phyloP scores from a whole-genome alignment of 1,140 invertebrate species.

The Lasioglossum baleicum region DNA sequence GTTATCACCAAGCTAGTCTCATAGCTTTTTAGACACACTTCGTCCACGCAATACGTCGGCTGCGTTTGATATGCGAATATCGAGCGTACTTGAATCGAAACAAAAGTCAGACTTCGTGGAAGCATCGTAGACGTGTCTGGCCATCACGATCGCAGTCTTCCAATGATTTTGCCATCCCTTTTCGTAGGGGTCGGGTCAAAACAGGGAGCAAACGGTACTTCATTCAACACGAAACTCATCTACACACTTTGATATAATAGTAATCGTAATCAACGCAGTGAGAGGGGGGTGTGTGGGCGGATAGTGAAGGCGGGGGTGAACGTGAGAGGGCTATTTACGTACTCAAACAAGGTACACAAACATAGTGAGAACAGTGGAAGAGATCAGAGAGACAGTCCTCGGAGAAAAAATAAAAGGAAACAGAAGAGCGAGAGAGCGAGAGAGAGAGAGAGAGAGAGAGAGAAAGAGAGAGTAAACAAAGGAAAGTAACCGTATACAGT shows the following conservation, averaged over 20 bases:
- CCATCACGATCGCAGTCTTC: conserved; percentile 11
- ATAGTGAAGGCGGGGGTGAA: too few relatives aligned
- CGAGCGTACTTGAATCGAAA: background rate
- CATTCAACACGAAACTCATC: conserved; percentile 77
- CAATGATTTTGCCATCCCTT: conserved; percentile 75
- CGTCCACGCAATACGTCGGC: too few relatives aligned
- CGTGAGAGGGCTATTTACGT: background rate
- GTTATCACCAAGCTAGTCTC: too few relatives aligned
- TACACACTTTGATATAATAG: conserved; percentile 72
- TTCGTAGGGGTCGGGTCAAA: conserved; percentile 78
- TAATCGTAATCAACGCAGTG: conserved; percentile 39
- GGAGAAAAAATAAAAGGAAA: conserved; percentile 8
- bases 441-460: background rate
- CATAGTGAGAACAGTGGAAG: conserved; percentile 43
- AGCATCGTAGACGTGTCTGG: conserved; percentile 19
- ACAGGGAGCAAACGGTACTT: conserved; percentile 66
- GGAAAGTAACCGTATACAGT: conserved; percentile 13
- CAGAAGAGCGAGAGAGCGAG: background rate
- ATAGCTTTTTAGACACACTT: too few relatives aligned
- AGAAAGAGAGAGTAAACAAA: background rate
- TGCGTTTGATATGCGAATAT: conserved; percentile 54
- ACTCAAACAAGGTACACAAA: conserved; percentile 29
- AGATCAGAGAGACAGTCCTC: conserved; percentile 26
- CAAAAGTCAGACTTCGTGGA: conserved; percentile 28
- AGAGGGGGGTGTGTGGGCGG: background rate